Evolutionary conservation across 2,888 invertebrate genomes (phyloP), one percentile per base, ranked within the genome.

Genomic region (Temnothorax ravouxi): DNA sequence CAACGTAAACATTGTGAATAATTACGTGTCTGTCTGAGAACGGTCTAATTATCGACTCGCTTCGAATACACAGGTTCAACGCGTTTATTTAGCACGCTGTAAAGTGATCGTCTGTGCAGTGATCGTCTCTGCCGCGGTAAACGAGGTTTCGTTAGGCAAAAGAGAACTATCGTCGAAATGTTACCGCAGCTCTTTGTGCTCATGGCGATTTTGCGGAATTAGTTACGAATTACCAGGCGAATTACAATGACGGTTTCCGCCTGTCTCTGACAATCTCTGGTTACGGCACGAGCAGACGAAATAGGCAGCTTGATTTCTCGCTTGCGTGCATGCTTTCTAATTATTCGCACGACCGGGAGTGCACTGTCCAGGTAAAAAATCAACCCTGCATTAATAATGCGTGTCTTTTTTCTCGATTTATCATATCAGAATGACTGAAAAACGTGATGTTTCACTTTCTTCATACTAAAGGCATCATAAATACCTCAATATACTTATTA

Each of bases 161-260:
- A 59, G 69, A 47, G 47, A 76, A 41, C 47, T 59, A n/a, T 50
- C 76, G 21, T 41, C 44, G 44, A 44, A 59, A 79, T 6, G 29
- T 41, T 67, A 34, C 47, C 25, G 21, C 56, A 21, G 41, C 61
- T 62, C 64, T 54, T 62, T 66, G 71, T 77, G 72, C 77, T 83
- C 66, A 38, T 84, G 85, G 80, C 71, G 83, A 86, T 89, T 89
- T 88, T 87, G 67, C 64, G 86, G 81, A 86, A 87, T 89, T 88
- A 84, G 84, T 87, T 89, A 88, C 87, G 88, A 90, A 90, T 91
- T 89, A 86, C 87, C 80, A 84, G 85, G 87, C 83, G 88, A 91
- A 91, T 91, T 91, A 89, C 89, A 90, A 90, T 87, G 89, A 86
- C 87, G 86, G 80, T 79, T 83, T 83, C 54, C n/a, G 62, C 44